Percentiles rank a stretch among this genome's conserved stretches.
Evolutionary conservation across 2,113 vertebrate species (phyloP).

Genomic region (Neoarius graeffei): DNA sequence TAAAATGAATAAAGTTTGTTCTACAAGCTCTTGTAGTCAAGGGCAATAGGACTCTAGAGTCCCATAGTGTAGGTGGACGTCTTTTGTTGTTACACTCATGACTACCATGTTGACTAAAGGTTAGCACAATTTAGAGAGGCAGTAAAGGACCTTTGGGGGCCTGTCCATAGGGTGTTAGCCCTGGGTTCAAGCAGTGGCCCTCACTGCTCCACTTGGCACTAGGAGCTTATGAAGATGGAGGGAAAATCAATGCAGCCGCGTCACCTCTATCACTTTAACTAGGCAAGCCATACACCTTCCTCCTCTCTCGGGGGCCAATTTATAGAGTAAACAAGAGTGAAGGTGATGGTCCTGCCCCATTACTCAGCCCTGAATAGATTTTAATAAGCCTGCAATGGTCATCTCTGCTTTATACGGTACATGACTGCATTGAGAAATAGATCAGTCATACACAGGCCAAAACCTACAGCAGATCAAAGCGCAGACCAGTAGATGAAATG

Average conservation of each 20-base stretch:
- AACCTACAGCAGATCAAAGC: conserved; percentile 14
- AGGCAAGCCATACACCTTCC: conserved; percentile 57
- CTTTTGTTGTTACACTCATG: conserved; percentile 27
- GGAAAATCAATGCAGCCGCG: conserved; percentile 71
- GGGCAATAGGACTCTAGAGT: conserved; percentile 1
- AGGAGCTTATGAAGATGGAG: conserved; percentile 56
- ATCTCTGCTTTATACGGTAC: conserved; percentile 19
- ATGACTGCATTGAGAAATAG: conserved; percentile 3
- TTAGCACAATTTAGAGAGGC: conserved; percentile 29
- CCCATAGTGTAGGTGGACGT: background rate
- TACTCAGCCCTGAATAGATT: conserved; percentile 63
- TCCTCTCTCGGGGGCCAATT: conserved; percentile 76
- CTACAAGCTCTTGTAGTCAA: background rate
- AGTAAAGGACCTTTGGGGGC: conserved; percentile 22
- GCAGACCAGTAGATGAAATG: background rate
- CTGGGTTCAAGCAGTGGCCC: conserved; percentile 18
- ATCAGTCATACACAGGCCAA: conserved; percentile 33
- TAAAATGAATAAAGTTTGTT: conserved; percentile 17
- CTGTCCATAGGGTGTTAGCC: conserved; percentile 26
- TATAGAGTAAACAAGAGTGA: conserved; percentile 68
- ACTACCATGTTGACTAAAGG: conserved; percentile 34
- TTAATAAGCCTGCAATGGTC: conserved; percentile 65
- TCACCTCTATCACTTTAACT: conserved; percentile 80
- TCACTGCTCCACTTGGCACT: conserved; percentile 36
- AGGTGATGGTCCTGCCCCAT: conserved; percentile 52